Percentiles rank a stretch among this genome's conserved stretches.
Evolutionary conservation across 2,113 vertebrate genomes (phyloP).

Genomic region (Muntiacus reevesi): DNA sequence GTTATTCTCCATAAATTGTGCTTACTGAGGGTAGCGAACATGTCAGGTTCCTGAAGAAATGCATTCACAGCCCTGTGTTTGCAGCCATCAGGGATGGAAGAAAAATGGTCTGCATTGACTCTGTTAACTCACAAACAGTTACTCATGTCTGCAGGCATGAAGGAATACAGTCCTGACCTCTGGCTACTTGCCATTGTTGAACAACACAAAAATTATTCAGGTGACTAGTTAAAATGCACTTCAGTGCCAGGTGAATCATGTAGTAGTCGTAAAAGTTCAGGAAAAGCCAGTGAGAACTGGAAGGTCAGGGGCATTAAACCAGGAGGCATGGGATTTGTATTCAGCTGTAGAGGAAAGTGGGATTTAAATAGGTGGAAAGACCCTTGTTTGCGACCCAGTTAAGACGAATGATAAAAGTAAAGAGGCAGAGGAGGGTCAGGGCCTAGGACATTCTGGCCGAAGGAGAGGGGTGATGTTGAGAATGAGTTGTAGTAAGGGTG

Average conservation of each 20-base stretch:
- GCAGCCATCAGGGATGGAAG: not conserved
- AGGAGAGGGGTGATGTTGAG: not conserved
- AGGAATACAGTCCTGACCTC: not conserved
- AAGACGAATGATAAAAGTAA: not conserved
- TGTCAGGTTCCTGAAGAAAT: not conserved
- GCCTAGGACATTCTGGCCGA: not conserved
- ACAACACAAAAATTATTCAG: not conserved
- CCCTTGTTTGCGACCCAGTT: not conserved
- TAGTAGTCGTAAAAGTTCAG: not conserved
- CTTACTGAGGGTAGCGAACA: not conserved
- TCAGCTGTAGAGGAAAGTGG: not conserved
- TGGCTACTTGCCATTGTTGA: not conserved
- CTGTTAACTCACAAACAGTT: not conserved
- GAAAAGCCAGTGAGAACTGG: not conserved
- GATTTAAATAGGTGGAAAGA: not conserved
- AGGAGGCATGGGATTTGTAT: not conserved
- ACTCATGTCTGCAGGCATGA: not conserved
- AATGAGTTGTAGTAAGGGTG: not conserved
- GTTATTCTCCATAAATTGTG: not conserved
- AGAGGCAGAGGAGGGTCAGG: not conserved
- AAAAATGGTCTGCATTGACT: not conserved
- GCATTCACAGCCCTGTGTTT: not conserved
- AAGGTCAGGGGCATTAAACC: not conserved
- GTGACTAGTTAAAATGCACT: not conserved
- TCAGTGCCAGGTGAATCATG: not conserved